These are phyloP conservation scores for Achlya flavicornis DNA, from an alignment of 2,888 invertebrate genomes.

Conservation along the genomic window DNA sequence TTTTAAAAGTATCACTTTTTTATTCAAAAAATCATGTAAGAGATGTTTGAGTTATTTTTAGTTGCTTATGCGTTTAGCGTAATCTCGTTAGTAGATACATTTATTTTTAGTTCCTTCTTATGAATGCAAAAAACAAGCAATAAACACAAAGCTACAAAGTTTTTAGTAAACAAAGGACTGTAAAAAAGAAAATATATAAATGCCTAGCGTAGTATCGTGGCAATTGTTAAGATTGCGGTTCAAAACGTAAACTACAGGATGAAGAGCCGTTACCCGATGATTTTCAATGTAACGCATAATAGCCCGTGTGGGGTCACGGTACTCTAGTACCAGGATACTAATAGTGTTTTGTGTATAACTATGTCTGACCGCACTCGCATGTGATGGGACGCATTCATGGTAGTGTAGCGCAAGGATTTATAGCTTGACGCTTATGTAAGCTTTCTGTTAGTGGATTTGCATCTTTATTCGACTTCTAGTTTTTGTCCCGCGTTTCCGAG, in stretches of 20 bases:
- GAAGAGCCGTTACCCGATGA: constrained; percentile 52
- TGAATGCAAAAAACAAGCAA: not conserved
- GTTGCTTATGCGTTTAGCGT: too few species aligned
- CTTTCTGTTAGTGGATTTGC: constrained; percentile 10
- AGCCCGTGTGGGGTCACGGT: constrained; percentile 49
- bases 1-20: not conserved
- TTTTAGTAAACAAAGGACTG: constrained; percentile 17
- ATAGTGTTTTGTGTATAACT: constrained; percentile 26
- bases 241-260: constrained; percentile 52
- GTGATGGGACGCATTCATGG: constrained; percentile 17
- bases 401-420: constrained; percentile 26
- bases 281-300: constrained; percentile 70
- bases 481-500: too few species aligned
- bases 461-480: not conserved
- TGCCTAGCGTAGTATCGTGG: constrained; percentile 26
- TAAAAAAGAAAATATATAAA: constrained; percentile 22
- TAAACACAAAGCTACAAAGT: constrained; percentile 15
- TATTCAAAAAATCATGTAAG: not conserved
- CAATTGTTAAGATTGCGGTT: constrained; percentile 43
- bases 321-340: constrained; percentile 33
- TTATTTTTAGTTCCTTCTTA: constrained; percentile 3
- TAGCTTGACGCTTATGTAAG: constrained; percentile 24
- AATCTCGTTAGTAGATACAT: too few species aligned
- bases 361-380: constrained; percentile 28
- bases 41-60: too few species aligned